phyloP scores from a whole-genome alignment of 2,797 vertebrate genomes.

The Pagetopsis macropterus region DNA sequence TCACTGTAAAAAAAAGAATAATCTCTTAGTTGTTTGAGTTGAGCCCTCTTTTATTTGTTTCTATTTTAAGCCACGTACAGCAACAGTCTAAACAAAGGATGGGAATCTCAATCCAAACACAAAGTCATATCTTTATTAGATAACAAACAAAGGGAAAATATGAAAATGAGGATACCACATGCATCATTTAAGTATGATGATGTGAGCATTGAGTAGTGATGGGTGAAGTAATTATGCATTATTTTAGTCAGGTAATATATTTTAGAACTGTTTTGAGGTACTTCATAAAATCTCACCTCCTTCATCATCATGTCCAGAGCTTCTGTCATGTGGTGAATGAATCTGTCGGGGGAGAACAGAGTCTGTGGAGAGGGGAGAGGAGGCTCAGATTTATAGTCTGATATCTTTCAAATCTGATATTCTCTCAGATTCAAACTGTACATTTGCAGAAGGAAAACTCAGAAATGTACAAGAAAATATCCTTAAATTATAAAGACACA shows the following conservation, averaged over 20 bases:
- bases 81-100: background rate
- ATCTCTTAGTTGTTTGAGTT: background rate
- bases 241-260: background rate
- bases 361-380: conserved; percentile 45
- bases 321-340: conserved; percentile 68
- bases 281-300: conserved; percentile 58
- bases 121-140: too few species aligned
- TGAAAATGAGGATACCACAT: background rate
- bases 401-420: background rate
- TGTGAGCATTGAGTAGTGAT: background rate
- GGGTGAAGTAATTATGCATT: background rate
- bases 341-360: conserved; percentile 74
- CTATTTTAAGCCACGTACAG: conserved; percentile 6
- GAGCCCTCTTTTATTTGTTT: background rate
- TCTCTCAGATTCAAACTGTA: too few species aligned
- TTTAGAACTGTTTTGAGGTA: background rate
- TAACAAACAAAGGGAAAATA: too few species aligned
- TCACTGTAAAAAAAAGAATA: too few species aligned
- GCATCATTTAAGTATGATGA: too few species aligned
- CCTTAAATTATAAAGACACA: too few species aligned
- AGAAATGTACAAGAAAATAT: too few species aligned
- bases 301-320: conserved; percentile 76
- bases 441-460: too few species aligned
- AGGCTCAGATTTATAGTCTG: background rate
- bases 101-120: too few species aligned